Conservation (phyloP, 2,797 vertebrate genomes). For the Tragelaphus eurycerus region DNA sequence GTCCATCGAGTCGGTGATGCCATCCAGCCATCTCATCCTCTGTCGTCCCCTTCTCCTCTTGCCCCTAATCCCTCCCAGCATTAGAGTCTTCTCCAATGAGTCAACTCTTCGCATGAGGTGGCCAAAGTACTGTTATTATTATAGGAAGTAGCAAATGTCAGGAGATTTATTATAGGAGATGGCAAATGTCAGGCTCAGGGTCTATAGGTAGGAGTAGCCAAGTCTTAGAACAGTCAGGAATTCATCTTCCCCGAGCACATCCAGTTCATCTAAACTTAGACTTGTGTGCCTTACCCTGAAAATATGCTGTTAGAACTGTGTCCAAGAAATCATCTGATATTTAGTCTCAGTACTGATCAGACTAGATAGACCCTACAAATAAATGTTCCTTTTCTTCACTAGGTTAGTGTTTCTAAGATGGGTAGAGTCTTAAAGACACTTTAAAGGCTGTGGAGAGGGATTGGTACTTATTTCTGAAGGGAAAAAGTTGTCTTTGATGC, state of each 20-base stretch:
- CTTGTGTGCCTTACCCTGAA: neutral
- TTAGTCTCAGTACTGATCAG: neutral
- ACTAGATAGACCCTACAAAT: neutral
- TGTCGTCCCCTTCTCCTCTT: too few relatives aligned
- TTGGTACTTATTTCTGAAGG: neutral
- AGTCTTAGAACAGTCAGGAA: neutral
- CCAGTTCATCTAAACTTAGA: neutral
- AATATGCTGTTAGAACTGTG: neutral
- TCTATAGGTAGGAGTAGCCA: neutral
- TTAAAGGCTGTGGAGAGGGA: neutral
- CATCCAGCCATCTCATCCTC: too few relatives aligned
- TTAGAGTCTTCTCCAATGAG: too few relatives aligned
- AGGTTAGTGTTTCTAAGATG: neutral
- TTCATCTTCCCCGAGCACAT: neutral
- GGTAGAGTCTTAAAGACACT: neutral
- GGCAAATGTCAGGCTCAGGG: neutral
- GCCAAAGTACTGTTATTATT: too few relatives aligned
- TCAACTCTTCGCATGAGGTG: too few relatives aligned
- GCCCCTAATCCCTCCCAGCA: too few relatives aligned
- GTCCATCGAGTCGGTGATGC: too few relatives aligned
- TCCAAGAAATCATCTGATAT: neutral
- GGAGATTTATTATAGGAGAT: neutral
- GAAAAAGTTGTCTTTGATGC: neutral
- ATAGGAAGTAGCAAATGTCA: too few relatives aligned
- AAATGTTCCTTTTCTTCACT: neutral